phyloP scores from a whole-genome alignment of 2,888 invertebrate species.

The Oscheius sp. region DNA sequence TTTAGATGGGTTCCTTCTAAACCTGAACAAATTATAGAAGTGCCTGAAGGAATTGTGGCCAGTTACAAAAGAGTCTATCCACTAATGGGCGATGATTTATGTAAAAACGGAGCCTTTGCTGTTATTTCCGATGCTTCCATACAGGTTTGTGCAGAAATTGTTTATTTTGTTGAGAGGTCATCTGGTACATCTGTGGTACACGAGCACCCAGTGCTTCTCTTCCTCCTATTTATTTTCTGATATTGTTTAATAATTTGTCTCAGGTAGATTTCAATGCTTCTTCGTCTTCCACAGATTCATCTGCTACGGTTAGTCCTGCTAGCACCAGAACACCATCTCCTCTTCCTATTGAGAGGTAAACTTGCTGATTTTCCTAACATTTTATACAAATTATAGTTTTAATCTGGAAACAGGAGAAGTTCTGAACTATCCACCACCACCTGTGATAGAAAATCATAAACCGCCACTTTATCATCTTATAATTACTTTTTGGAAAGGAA shows the following conservation, averaged over 20 bases:
- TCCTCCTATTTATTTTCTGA: background rate
- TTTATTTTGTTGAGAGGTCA: no score
- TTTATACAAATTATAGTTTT: slow-evolving; percentile 7
- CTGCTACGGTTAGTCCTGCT: background rate
- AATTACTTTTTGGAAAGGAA: slow-evolving; percentile 45
- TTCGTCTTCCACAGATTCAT: slow-evolving; percentile 14
- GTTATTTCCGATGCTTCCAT: slow-evolving; percentile 7
- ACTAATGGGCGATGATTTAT: slow-evolving; percentile 24
- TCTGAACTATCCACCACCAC: slow-evolving; percentile 8
- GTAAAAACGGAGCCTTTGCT: slow-evolving; percentile 20
- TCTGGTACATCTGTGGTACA: no score
- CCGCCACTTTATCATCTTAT: slow-evolving; percentile 45
- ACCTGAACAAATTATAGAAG: slow-evolving; percentile 43
- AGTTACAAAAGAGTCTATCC: slow-evolving; percentile 53
- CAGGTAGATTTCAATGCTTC: background rate
- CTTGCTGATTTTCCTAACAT: background rate
- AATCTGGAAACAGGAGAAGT: slow-evolving; percentile 26
- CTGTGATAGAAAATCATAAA: background rate
- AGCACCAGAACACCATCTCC: slow-evolving; percentile 9
- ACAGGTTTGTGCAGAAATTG: background rate
- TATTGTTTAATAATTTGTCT: background rate
- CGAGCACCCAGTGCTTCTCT: no score
- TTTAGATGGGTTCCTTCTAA: slow-evolving; percentile 47
- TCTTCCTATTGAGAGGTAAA: background rate
- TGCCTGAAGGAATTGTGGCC: slow-evolving; percentile 39